Percentiles rank a stretch among this genome's conserved stretches.
Conservation (phyloP, 2,888 invertebrate genomes). For the Dasypogon diadema region DNA sequence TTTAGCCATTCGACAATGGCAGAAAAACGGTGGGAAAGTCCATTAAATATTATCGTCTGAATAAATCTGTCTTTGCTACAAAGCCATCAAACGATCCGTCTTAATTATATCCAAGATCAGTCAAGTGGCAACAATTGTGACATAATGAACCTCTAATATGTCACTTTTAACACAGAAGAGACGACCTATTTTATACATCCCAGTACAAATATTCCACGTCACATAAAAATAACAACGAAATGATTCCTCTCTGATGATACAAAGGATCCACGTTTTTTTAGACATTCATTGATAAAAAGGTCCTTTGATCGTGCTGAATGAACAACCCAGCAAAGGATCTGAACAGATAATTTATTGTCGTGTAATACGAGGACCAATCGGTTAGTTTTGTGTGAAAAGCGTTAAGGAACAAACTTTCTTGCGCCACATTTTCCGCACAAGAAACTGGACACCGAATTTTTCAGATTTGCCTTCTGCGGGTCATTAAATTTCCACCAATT, state of each 20-base stretch:
- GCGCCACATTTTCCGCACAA: background rate
- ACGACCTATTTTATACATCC: slow-evolving; percentile 2
- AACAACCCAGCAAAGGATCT: background rate
- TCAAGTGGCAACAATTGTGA: slow-evolving; percentile 40
- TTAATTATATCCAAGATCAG: slow-evolving; percentile 17
- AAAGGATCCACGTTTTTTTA: slow-evolving; percentile 1
- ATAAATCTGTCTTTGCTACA: background rate
- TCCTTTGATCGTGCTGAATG: slow-evolving; percentile 30
- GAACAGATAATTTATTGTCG: slow-evolving; percentile 17
- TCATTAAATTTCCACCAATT: slow-evolving; percentile 33
- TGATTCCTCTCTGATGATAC: background rate
- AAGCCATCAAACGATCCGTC: background rate
- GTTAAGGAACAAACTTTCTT: slow-evolving; percentile 26
- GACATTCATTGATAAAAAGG: slow-evolving; percentile 30
- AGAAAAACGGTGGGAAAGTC: slow-evolving; percentile 12
- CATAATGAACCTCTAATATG: slow-evolving; percentile 41
- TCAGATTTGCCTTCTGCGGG: slow-evolving; percentile 30
- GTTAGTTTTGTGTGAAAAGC: slow-evolving; percentile 33
- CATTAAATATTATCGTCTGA: background rate
- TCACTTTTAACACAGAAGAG: slow-evolving; percentile 8
- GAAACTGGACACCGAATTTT: slow-evolving; percentile 21
- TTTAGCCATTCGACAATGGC: background rate
- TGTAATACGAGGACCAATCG: slow-evolving; percentile 46
- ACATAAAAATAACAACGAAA: background rate
- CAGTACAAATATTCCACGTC: background rate